Percentiles rank a stretch among this genome's conserved stretches.
Conservation (phyloP, 2,888 invertebrate species). For the Apodemia hepburni region DNA sequence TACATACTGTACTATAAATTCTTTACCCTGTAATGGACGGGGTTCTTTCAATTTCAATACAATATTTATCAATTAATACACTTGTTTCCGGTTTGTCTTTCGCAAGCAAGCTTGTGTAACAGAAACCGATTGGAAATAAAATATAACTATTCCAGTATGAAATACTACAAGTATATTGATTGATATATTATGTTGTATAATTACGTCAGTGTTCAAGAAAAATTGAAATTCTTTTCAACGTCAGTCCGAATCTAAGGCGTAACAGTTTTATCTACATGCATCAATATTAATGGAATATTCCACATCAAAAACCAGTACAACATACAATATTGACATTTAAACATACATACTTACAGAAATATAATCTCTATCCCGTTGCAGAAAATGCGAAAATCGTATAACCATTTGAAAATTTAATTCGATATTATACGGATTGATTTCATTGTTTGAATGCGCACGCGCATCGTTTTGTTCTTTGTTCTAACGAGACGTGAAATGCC, state of each 20-base stretch:
- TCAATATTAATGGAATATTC: slow-evolving; percentile 12
- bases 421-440: slow-evolving; percentile 41
- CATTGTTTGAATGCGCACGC: slow-evolving; percentile 34
- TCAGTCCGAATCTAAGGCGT: neutral
- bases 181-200: no score
- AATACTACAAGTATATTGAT: no score
- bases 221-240: neutral
- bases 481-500: slow-evolving; percentile 50
- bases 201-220: no score
- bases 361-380: neutral
- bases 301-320: slow-evolving; percentile 10
- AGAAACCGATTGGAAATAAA: no score
- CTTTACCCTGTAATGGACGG: no score
- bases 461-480: slow-evolving; percentile 46
- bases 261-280: neutral
- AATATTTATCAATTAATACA: no score
- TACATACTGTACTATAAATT: no score
- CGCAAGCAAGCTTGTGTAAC: no score
- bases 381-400: neutral
- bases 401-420: neutral
- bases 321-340: neutral
- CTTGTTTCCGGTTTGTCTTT: no score
- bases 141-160: no score
- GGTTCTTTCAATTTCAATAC: no score
- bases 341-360: neutral